Conservation (phyloP, 23 tunicate genomes). For the Trididemnum clinides region DNA sequence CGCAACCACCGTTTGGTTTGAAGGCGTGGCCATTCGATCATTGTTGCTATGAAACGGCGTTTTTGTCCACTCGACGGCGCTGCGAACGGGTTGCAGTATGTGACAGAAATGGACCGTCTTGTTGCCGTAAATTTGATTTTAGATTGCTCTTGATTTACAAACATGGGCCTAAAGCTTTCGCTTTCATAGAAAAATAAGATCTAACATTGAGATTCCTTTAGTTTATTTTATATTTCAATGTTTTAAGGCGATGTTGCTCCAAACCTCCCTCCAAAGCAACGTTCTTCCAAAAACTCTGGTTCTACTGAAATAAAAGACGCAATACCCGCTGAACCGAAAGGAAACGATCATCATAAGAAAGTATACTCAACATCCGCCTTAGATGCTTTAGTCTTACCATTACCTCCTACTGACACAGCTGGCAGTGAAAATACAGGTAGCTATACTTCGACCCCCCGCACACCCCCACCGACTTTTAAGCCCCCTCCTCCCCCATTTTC, state of each 20-base stretch:
- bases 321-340: neutral
- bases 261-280: constrained; percentile 20
- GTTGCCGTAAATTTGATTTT: no score
- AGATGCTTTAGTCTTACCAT: neutral
- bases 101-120: no score
- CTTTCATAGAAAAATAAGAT: no score
- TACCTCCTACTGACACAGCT: neutral
- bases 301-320: neutral
- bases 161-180: no score
- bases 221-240: no score
- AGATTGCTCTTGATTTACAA: no score
- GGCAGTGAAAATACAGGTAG: neutral
- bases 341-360: neutral
- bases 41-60: no score
- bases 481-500: constrained; percentile 1
- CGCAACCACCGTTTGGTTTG: no score
- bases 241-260: neutral
- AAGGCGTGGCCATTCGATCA: no score
- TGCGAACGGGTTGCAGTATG: no score
- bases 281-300: neutral
- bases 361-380: neutral
- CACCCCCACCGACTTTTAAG: neutral
- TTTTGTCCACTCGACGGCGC: no score
- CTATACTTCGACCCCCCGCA: neutral
- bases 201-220: no score